These are phyloP conservation scores for Papilio machaon DNA, from an alignment of 1,140 invertebrate species.

Conservation along the genomic window DNA sequence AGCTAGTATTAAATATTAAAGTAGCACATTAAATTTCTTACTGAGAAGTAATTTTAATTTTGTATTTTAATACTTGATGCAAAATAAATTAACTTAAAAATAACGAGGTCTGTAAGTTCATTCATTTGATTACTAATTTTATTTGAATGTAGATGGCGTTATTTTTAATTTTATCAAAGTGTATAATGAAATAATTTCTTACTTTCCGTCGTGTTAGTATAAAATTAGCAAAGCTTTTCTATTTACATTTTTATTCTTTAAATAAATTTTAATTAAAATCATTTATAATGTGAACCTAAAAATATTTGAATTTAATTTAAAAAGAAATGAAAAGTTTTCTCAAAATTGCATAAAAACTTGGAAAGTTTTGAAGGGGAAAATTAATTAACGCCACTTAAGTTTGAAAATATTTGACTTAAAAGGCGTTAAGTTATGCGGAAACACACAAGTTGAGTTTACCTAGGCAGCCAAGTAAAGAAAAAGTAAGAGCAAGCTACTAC, in stretches of 20 bases:
- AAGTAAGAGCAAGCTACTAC: too few species aligned
- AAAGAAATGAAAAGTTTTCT: not conserved
- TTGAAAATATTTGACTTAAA: not conserved
- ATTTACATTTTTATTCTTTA: not conserved
- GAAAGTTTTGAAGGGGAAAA: not conserved
- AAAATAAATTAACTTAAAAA: not conserved
- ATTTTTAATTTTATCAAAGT: not conserved
- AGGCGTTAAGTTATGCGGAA: not conserved
- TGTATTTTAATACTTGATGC: not conserved
- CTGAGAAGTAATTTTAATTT: not conserved
- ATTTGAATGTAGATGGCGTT: not conserved
- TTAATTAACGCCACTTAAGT: conserved; percentile 10
- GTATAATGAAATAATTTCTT: not conserved
- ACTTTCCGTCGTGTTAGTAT: not conserved
- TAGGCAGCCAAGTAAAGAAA: not conserved
- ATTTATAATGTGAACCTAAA: not conserved
- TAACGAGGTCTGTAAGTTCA: not conserved
- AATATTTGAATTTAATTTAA: not conserved
- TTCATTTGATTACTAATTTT: not conserved
- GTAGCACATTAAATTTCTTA: not conserved
- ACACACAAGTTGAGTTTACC: conserved; percentile 1
- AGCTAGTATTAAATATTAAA: not conserved
- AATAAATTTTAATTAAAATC: not conserved
- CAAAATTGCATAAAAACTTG: not conserved
- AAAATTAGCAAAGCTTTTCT: not conserved